Evolutionary conservation across 2,797 vertebrate genomes (phyloP).

Genomic region (Danionella dracula): DNA sequence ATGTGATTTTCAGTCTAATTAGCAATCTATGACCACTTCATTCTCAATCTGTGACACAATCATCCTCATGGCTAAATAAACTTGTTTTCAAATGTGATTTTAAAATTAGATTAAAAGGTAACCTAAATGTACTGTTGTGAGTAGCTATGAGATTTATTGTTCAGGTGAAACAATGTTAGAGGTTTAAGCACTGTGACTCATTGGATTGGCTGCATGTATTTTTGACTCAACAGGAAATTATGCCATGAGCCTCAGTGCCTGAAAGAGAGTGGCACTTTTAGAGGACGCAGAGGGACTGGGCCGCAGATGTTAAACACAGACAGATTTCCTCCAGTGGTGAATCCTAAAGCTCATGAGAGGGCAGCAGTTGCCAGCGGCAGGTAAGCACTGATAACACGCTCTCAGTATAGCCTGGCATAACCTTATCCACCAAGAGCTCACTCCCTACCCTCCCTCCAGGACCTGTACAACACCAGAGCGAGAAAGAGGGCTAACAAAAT

Average conservation of each 20-base stretch:
- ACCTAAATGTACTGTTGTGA: too few relatives aligned
- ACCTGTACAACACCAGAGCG: too few relatives aligned
- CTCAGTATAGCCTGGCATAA: constrained; percentile 30
- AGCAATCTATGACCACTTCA: too few relatives aligned
- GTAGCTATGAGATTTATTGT: background rate
- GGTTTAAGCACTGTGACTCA: constrained; percentile 16
- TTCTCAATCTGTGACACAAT: too few relatives aligned
- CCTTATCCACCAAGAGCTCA: constrained; percentile 15
- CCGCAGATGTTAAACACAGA: background rate
- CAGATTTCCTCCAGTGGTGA: constrained; percentile 11
- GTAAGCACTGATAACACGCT: constrained; percentile 39
- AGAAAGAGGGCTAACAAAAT: too few relatives aligned
- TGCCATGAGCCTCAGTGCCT: background rate
- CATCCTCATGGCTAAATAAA: too few relatives aligned
- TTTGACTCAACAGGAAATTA: constrained; percentile 17
- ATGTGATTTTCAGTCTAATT: too few relatives aligned
- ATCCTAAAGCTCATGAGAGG: constrained; percentile 10
- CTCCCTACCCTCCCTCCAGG: too few relatives aligned
- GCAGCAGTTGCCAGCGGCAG: constrained; percentile 19
- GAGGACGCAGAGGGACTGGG: background rate
- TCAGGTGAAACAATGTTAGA: background rate
- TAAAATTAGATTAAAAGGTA: too few relatives aligned
- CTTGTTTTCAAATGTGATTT: too few relatives aligned
- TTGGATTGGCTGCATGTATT: background rate
- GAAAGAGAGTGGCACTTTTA: constrained; percentile 5